Evolutionary conservation across 2,888 invertebrate species (phyloP).

Genomic region (Melipona beecheii): DNA sequence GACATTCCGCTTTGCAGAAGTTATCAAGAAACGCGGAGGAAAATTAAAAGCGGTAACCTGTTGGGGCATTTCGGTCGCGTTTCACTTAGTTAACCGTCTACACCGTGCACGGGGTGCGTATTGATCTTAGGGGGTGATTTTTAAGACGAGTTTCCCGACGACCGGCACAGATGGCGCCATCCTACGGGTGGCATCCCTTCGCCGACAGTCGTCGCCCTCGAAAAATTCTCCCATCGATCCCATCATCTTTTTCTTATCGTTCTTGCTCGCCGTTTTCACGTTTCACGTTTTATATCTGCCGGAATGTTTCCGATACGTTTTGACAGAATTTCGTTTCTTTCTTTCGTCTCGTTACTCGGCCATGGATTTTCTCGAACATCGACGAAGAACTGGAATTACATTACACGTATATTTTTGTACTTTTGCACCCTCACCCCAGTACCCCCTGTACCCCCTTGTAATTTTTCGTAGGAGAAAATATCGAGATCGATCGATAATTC

Average conservation of each 20-base stretch:
- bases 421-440: too few species aligned
- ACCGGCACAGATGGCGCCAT: constrained; percentile 79
- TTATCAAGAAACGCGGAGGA: background rate
- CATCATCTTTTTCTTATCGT: background rate
- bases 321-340: background rate
- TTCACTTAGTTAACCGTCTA: constrained; percentile 59
- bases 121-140: constrained; percentile 79
- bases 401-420: too few species aligned
- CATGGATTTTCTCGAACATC: too few species aligned
- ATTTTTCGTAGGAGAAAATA: too few species aligned
- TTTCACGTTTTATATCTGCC: background rate
- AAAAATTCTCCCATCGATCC: constrained; percentile 19
- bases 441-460: too few species aligned
- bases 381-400: too few species aligned
- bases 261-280: background rate
- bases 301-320: background rate
- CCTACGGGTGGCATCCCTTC: constrained; percentile 46
- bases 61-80: constrained; percentile 28
- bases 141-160: constrained; percentile 78
- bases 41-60: constrained; percentile 41
- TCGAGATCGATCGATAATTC: too few species aligned
- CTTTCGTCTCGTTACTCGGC: background rate
- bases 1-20: too few species aligned
- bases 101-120: constrained; percentile 72
- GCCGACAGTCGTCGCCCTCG: constrained; percentile 6